Percentiles rank a stretch among this genome's conserved stretches.
Evolutionary conservation across 2,888 invertebrate species (phyloP).

Genomic region (Ormyrus pomaceus): DNA sequence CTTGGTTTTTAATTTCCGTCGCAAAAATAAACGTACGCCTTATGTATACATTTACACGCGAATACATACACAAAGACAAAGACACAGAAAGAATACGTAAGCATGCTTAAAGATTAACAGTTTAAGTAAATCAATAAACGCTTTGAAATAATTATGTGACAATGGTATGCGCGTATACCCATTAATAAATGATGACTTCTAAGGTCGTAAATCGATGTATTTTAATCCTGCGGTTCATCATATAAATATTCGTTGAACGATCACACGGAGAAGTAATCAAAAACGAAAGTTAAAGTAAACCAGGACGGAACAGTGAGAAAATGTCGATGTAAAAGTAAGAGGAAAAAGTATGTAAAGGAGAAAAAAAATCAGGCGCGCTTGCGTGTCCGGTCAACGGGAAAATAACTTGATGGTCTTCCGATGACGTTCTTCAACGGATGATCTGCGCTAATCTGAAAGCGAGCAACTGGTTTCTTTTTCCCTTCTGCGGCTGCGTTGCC

Average conservation of each 20-base stretch:
- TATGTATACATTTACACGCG: constrained; percentile 32
- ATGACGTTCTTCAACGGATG: constrained; percentile 32
- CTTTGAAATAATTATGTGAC: constrained; percentile 23
- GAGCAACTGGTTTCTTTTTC: constrained; percentile 14
- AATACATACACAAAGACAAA: constrained; percentile 14
- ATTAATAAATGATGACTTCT: constrained; percentile 27
- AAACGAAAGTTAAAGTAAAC: not conserved
- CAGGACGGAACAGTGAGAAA: not conserved
- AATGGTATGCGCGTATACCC: not conserved
- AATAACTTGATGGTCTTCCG: constrained; percentile 48
- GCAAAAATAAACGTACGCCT: constrained; percentile 35
- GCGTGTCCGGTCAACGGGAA: constrained; percentile 14
- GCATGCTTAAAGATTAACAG: constrained; percentile 20
- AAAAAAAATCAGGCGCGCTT: not conserved
- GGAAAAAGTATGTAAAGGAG: not conserved
- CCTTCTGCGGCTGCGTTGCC: not conserved
- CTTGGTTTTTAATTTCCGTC: constrained; percentile 22
- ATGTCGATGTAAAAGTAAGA: constrained; percentile 2
- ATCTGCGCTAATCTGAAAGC: constrained; percentile 29
- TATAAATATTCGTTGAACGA: constrained; percentile 21
- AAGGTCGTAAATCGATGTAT: constrained; percentile 21
- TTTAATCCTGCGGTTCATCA: constrained; percentile 17
- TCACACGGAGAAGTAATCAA: constrained; percentile 16
- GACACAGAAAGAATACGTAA: constrained; percentile 17
- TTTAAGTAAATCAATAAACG: constrained; percentile 20